Evolutionary conservation across 2,113 vertebrate genomes (phyloP).

Genomic region (Dascyllus trimaculatus): DNA sequence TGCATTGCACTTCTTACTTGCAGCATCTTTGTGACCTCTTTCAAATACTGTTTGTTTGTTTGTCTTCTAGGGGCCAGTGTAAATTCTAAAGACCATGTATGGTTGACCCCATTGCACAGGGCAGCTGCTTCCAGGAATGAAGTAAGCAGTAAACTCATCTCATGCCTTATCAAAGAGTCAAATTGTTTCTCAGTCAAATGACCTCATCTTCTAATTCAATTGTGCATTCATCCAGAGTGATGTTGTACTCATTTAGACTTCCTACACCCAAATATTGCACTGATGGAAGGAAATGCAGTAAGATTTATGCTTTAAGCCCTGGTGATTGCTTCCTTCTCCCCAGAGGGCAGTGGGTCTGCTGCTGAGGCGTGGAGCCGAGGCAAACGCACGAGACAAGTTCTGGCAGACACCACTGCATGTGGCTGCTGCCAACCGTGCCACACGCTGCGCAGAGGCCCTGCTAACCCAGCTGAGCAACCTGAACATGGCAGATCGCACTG

Average conservation of each 20-base stretch:
- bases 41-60: not conserved
- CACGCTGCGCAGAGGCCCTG: slow-evolving; percentile 93
- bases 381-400: slow-evolving; percentile 94
- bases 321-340: slow-evolving; percentile 7
- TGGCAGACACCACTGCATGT: slow-evolving; percentile 97
- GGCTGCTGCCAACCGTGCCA: slow-evolving; percentile 93
- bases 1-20: not conserved
- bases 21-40: not conserved
- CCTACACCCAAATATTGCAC: slow-evolving; percentile 11
- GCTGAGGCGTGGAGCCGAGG: slow-evolving; percentile 93
- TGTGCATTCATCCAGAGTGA: not conserved
- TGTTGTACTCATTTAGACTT: slow-evolving; percentile 1
- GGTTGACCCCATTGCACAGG: slow-evolving; percentile 96
- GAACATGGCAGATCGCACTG: slow-evolving; percentile 93
- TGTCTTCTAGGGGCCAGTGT: slow-evolving; percentile 91
- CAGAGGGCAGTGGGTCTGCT: slow-evolving; percentile 94
- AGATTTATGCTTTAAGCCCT: slow-evolving; percentile 7
- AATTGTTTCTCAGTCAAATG: slow-evolving; percentile 30
- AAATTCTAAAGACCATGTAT: slow-evolving; percentile 95
- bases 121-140: slow-evolving; percentile 95
- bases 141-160: slow-evolving; percentile 75
- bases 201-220: slow-evolving; percentile 16
- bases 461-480: slow-evolving; percentile 91
- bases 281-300: slow-evolving; percentile 21
- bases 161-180: not conserved